Evolutionary conservation across 2,888 invertebrate genomes (phyloP).

Genomic region (Plebejus melissa): DNA sequence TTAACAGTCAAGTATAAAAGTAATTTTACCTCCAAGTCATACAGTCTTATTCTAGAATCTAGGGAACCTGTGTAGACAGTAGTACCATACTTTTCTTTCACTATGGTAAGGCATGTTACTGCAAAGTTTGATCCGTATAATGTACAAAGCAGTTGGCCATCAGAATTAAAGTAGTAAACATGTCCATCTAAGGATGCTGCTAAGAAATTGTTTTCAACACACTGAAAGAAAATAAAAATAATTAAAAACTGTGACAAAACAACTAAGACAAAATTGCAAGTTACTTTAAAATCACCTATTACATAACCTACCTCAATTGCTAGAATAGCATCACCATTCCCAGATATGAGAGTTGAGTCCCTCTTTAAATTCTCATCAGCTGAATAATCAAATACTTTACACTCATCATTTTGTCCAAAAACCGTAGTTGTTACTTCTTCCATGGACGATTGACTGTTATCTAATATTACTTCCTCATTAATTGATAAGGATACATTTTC

Average conservation of each 20-base stretch:
- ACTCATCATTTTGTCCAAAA: constrained; percentile 45
- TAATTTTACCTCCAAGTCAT: constrained; percentile 73
- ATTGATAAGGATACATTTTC: constrained; percentile 44
- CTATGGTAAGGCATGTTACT: constrained; percentile 80
- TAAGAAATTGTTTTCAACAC: constrained; percentile 78
- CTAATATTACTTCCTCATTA: constrained; percentile 62
- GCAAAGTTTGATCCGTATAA: constrained; percentile 79
- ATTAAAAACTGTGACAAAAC: not conserved
- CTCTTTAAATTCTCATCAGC: constrained; percentile 60
- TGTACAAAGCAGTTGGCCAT: constrained; percentile 75
- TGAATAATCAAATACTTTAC: constrained; percentile 65
- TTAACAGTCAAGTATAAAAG: constrained; percentile 8
- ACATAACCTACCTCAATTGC: constrained; percentile 63
- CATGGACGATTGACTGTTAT: constrained; percentile 61
- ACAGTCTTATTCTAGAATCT: constrained; percentile 80
- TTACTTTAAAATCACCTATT: not conserved
- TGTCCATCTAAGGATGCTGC: constrained; percentile 82
- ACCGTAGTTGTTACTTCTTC: constrained; percentile 44
- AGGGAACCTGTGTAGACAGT: constrained; percentile 81
- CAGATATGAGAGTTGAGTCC: constrained; percentile 57
- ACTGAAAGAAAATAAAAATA: constrained; percentile 62
- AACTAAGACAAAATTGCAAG: not conserved
- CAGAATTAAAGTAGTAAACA: constrained; percentile 79
- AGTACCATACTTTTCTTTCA: constrained; percentile 67
- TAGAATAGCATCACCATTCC: constrained; percentile 67